These are phyloP conservation scores for Apis florea DNA, from an alignment of 1,140 invertebrate species.

Conservation along the genomic window DNA sequence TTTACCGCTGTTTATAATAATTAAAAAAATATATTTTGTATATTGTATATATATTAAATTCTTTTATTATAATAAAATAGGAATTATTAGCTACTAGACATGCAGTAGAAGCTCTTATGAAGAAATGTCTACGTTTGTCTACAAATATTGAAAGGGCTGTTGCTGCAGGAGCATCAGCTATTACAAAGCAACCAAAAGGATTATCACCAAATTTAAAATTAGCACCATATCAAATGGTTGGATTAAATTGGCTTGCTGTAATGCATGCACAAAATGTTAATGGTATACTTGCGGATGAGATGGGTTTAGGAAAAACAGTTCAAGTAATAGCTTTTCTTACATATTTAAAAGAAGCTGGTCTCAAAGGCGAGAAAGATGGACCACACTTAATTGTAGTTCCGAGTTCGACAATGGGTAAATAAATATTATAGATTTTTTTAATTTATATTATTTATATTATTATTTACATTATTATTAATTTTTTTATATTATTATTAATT, in stretches of 20 bases:
- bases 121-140: conserved; percentile 87
- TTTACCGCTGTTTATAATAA: too few species aligned
- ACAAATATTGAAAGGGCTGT: conserved; percentile 87
- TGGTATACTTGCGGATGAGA: conserved; percentile 96
- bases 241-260: conserved; percentile 95
- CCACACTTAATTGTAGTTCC: conserved; percentile 96
- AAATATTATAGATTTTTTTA: background rate
- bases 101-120: conserved; percentile 86
- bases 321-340: conserved; percentile 95
- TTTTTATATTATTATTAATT: too few species aligned
- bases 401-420: conserved; percentile 91
- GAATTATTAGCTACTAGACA: conserved; percentile 85
- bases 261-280: conserved; percentile 94
- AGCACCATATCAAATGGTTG: conserved; percentile 95
- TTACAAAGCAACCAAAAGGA: conserved; percentile 84
- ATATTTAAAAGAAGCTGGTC: conserved; percentile 88
- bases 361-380: conserved; percentile 82
- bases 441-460: background rate
- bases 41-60: background rate
- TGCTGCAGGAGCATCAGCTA: conserved; percentile 83
- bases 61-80: conserved; percentile 50
- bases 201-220: conserved; percentile 83
- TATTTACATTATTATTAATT: too few species aligned
- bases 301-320: conserved; percentile 95
- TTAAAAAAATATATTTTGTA: too few species aligned